Evolutionary conservation across 2,888 invertebrate genomes (phyloP).

Genomic region (Drosophila anomalata): DNA sequence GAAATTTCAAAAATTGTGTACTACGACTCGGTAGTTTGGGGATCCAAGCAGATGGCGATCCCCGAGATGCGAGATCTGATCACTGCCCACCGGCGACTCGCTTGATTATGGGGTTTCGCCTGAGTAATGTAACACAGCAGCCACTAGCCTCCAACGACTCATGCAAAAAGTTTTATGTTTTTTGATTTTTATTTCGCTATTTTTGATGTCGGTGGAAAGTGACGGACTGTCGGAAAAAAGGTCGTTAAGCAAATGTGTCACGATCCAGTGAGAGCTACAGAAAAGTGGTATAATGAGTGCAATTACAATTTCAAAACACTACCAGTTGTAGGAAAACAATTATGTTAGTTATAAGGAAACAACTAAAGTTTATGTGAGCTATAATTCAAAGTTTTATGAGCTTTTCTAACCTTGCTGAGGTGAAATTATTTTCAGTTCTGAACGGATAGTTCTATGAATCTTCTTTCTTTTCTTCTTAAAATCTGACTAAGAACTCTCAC

Average conservation of each 20-base stretch:
- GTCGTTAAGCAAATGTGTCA: slow-evolving; percentile 42
- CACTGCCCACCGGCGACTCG: slow-evolving; percentile 33
- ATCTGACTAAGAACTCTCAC: not conserved
- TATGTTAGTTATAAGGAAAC: not conserved
- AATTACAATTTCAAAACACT: not conserved
- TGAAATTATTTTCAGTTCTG: not conserved
- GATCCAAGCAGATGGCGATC: slow-evolving; percentile 68
- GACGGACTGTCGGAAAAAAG: slow-evolving; percentile 19
- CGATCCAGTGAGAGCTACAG: slow-evolving; percentile 28
- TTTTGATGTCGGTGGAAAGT: slow-evolving; percentile 74
- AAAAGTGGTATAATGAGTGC: slow-evolving; percentile 21
- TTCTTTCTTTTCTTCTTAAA: not conserved
- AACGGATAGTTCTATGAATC: not conserved
- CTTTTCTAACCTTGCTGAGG: not conserved
- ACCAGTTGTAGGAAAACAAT: not conserved
- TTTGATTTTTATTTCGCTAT: slow-evolving; percentile 20
- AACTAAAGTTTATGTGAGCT: not conserved
- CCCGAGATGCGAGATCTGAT: slow-evolving; percentile 16
- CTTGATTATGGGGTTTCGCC: slow-evolving; percentile 53
- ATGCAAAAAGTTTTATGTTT: slow-evolving; percentile 20
- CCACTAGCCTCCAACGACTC: slow-evolving; percentile 31
- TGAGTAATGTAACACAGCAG: slow-evolving; percentile 35
- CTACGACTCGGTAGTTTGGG: slow-evolving; percentile 46
- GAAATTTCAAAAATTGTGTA: slow-evolving; percentile 52
- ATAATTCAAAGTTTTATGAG: not conserved